phyloP scores from a whole-genome alignment of 2,113 vertebrate genomes.

The Percina caprodes region DNA sequence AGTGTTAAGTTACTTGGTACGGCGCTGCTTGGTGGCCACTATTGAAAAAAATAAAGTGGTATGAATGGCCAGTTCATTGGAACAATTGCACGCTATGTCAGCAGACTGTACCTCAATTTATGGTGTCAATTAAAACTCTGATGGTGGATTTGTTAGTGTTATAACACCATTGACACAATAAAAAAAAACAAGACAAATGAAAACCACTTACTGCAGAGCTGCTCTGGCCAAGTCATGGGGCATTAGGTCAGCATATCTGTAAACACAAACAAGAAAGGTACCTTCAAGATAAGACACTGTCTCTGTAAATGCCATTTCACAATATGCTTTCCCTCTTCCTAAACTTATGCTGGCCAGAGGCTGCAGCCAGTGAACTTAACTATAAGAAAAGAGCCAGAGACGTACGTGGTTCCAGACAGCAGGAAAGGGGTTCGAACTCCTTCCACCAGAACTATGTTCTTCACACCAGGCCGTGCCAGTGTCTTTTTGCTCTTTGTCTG shows the following conservation, averaged over 20 bases:
- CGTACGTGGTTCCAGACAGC: constrained; percentile 93
- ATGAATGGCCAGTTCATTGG: too few species aligned
- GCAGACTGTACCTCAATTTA: neutral
- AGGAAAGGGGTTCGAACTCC: constrained; percentile 95
- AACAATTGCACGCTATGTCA: too few species aligned
- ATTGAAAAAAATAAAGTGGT: too few species aligned
- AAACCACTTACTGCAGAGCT: constrained; percentile 90
- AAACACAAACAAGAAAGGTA: constrained; percentile 37
- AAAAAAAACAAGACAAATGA: constrained; percentile 6
- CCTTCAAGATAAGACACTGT: neutral
- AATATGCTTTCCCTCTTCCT: neutral
- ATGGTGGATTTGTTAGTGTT: neutral
- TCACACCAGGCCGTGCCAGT: constrained; percentile 88
- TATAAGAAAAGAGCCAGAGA: constrained; percentile 45
- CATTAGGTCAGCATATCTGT: constrained; percentile 94
- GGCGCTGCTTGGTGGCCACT: too few species aligned
- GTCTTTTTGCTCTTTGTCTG: constrained; percentile 93
- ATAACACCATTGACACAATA: neutral
- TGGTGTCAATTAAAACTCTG: neutral
- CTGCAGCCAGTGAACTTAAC: neutral
- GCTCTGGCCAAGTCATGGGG: constrained; percentile 95
- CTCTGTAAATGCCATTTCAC: neutral
- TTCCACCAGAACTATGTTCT: constrained; percentile 95
- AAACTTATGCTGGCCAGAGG: neutral
- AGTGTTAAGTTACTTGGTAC: too few species aligned